These are phyloP conservation scores for Liopterus haemorrhoidalis DNA, from an alignment of 2,888 invertebrate species.

Conservation along the genomic window DNA sequence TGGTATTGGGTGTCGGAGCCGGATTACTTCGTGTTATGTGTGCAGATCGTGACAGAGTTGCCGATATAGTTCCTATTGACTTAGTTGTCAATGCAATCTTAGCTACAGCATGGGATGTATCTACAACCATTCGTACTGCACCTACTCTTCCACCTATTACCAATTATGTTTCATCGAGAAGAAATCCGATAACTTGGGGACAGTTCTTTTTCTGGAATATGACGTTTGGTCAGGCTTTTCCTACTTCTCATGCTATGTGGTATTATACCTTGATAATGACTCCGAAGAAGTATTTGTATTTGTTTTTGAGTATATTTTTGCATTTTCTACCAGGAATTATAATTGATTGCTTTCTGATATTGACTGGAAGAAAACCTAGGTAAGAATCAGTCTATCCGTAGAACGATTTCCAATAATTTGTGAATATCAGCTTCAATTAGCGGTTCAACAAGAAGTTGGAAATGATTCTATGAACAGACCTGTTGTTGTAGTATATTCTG, in stretches of 20 bases:
- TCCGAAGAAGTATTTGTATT: conserved; percentile 51
- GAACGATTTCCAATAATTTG: no score
- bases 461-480: no score
- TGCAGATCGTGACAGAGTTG: conserved; percentile 37
- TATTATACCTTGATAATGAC: conserved; percentile 59
- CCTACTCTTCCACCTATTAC: no score
- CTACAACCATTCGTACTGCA: no score
- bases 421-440: no score
- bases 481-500: no score
- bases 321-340: conserved; percentile 57
- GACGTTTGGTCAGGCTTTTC: conserved; percentile 50
- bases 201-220: conserved; percentile 54
- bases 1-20: conserved; percentile 49
- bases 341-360: conserved; percentile 48
- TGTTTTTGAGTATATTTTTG: conserved; percentile 56
- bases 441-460: no score
- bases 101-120: conserved; percentile 46
- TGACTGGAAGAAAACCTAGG: conserved; percentile 53
- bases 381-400: conserved; percentile 43
- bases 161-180: conserved; percentile 74
- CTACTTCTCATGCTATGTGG: conserved; percentile 59
- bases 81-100: conserved; percentile 45
- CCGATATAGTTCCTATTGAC: conserved; percentile 47
- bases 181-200: conserved; percentile 74
- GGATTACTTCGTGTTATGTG: conserved; percentile 51